Conservation (phyloP, 2,888 invertebrate species). For the Andrena minutula region DNA sequence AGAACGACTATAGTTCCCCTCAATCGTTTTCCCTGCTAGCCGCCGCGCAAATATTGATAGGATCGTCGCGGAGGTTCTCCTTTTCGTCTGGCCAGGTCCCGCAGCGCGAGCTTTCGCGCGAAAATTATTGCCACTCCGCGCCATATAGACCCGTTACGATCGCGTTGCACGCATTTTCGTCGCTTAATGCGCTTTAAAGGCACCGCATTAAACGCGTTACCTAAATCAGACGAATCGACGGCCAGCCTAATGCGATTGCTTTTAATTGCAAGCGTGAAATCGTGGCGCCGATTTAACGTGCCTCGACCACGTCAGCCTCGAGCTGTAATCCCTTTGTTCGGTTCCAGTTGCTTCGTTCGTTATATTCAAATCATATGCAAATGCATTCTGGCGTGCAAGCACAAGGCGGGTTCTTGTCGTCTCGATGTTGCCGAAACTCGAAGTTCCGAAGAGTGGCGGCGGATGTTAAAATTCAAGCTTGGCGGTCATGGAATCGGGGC, state of each 20-base stretch:
- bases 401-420: background rate
- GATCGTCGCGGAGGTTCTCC: background rate
- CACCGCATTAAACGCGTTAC: background rate
- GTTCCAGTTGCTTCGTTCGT: conserved; percentile 26
- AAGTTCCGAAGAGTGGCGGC: background rate
- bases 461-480: background rate
- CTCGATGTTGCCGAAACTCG: conserved; percentile 2
- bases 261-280: conserved; percentile 44
- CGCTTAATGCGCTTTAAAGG: conserved; percentile 34
- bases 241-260: conserved; percentile 28
- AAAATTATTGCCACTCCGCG: background rate
- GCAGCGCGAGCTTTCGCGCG: conserved; percentile 12
- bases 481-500: background rate
- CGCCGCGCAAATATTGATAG: conserved; percentile 19
- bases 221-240: conserved; percentile 27
- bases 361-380: conserved; percentile 57
- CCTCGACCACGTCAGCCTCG: background rate
- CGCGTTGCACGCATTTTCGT: background rate
- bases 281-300: conserved; percentile 18
- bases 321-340: conserved; percentile 39
- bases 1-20: background rate
- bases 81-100: background rate
- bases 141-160: background rate
- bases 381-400: conserved; percentile 17
- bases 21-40: background rate